phyloP scores from a whole-genome alignment of 1,140 invertebrate species.

The Oppia nitens region DNA sequence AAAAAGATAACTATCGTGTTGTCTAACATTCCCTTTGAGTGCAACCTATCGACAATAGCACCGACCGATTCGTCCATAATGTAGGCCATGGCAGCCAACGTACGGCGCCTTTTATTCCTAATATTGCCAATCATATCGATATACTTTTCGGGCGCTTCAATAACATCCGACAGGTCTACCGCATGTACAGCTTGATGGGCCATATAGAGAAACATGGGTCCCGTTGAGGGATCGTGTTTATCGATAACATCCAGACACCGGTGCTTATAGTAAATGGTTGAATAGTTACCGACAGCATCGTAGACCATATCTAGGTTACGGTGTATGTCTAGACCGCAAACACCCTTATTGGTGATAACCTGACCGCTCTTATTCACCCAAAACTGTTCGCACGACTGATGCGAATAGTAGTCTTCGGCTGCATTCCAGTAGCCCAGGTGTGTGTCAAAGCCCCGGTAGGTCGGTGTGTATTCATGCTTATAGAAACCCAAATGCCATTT shows the following conservation, averaged over 20 bases:
- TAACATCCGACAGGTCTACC: background rate
- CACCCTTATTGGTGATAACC: too few species aligned
- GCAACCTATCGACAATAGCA: constrained; percentile 22
- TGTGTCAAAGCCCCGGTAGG: constrained; percentile 55
- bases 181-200: constrained; percentile 4
- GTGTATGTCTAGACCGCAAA: constrained; percentile 52
- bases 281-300: constrained; percentile 59
- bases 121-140: constrained; percentile 10
- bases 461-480: constrained; percentile 52
- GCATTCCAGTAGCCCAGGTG: constrained; percentile 69
- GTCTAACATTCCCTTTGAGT: constrained; percentile 20
- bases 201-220: constrained; percentile 15
- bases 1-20: constrained; percentile 28
- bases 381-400: constrained; percentile 26
- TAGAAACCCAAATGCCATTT: constrained; percentile 61
- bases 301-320: constrained; percentile 45
- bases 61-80: constrained; percentile 18
- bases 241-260: constrained; percentile 51
- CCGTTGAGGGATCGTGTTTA: constrained; percentile 39
- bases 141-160: constrained; percentile 13
- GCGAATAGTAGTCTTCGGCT: constrained; percentile 62
- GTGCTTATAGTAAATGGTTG: constrained; percentile 60
- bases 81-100: constrained; percentile 8
- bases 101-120: constrained; percentile 8
- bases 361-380: too few species aligned